These are phyloP conservation scores for Melanargia galathea DNA, from an alignment of 2,888 invertebrate species.

Conservation along the genomic window DNA sequence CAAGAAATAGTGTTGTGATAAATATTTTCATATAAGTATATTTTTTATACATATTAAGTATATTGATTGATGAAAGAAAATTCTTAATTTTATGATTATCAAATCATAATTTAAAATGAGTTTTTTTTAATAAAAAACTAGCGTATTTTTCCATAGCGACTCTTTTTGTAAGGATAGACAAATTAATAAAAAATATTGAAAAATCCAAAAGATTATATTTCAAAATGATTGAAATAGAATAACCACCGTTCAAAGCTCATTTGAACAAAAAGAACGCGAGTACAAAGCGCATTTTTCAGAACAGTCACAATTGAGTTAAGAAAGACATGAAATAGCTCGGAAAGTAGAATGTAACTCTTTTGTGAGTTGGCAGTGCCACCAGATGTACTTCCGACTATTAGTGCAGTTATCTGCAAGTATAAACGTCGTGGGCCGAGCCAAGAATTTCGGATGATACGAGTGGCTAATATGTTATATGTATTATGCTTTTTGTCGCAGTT, in stretches of 20 bases:
- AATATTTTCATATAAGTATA: too few relatives aligned
- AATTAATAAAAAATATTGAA: too few relatives aligned
- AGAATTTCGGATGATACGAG: conserved; percentile 23
- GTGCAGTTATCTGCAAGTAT: conserved; percentile 42
- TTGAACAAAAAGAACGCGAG: conserved; percentile 24
- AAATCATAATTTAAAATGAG: too few relatives aligned
- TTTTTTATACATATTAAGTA: too few relatives aligned
- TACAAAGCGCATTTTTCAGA: conserved; percentile 35
- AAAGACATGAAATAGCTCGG: conserved; percentile 59
- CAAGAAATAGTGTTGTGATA: too few relatives aligned
- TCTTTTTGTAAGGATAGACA: too few relatives aligned
- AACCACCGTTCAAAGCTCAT: background rate
- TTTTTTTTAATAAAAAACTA: too few relatives aligned
- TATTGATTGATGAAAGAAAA: too few relatives aligned
- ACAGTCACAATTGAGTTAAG: conserved; percentile 46
- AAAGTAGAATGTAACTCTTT: conserved; percentile 61
- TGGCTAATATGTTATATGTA: conserved; percentile 19
- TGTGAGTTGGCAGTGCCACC: conserved; percentile 59
- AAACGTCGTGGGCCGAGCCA: conserved; percentile 19
- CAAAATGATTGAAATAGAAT: background rate
- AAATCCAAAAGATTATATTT: too few relatives aligned
- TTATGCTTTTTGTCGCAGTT: background rate
- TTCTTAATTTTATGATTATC: too few relatives aligned
- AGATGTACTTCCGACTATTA: conserved; percentile 50
- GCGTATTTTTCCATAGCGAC: too few relatives aligned